phyloP scores from a whole-genome alignment of 2,888 invertebrate genomes.

The Micoletzkya japonica region DNA sequence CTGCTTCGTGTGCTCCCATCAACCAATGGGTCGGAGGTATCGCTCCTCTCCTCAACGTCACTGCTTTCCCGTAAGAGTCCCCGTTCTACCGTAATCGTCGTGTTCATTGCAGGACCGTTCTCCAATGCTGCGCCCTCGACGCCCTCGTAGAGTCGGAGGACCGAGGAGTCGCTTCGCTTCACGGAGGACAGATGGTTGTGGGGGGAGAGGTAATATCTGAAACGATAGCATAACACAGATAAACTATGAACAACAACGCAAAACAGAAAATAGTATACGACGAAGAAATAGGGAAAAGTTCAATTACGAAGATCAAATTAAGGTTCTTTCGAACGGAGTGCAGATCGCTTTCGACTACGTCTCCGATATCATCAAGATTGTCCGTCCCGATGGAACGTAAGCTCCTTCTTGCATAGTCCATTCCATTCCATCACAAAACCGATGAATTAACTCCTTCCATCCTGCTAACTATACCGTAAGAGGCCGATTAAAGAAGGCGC shows the following conservation, averaged over 20 bases:
- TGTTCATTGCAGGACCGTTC: conserved; percentile 8
- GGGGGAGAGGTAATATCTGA: conserved; percentile 27
- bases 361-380: conserved; percentile 17
- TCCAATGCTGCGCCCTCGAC: conserved; percentile 22
- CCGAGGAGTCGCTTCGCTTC: conserved; percentile 11
- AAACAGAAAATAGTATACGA: too few relatives aligned
- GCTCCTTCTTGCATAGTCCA: too few relatives aligned
- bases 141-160: conserved; percentile 11
- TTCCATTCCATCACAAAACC: too few relatives aligned
- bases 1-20: conserved; percentile 44
- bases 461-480: too few relatives aligned
- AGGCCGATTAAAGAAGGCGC: too few relatives aligned
- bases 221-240: too few relatives aligned
- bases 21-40: conserved; percentile 61
- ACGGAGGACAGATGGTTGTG: conserved; percentile 19
- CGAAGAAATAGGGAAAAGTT: neutral
- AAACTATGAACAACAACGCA: too few relatives aligned
- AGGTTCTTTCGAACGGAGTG: conserved; percentile 14
- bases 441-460: too few relatives aligned
- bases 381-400: conserved; percentile 11
- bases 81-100: neutral
- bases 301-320: neutral
- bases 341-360: conserved; percentile 28
- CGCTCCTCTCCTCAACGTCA: conserved; percentile 52
- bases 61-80: conserved; percentile 39